Evolutionary conservation across 2,888 invertebrate genomes (phyloP), one percentile per base, ranked within the genome.

Genomic region (Myopa tessellatipennis): DNA sequence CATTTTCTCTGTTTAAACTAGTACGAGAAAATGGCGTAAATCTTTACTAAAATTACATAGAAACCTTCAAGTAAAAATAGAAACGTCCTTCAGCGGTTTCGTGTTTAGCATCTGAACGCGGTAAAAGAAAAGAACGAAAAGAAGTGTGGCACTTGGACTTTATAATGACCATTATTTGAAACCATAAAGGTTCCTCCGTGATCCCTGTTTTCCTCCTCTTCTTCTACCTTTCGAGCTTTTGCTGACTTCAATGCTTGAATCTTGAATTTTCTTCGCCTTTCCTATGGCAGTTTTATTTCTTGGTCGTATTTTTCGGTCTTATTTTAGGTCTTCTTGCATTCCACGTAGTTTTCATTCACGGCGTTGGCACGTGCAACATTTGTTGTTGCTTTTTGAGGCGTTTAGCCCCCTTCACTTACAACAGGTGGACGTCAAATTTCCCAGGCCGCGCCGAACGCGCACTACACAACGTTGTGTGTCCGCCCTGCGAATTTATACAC

Each of bases 381-480:
- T 10, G 50, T 26, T 74, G 16, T 16, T 63, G 40, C 40, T 26
- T n/a, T 45, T 34, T 55, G 26, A 3, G 45, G 69, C n/a, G 8
- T 26, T 16, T 16, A 4, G 50, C 18, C n/a, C 34, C 74, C 36
- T 18, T 55, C 55, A 18, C 14, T 52, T 10, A 16, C 52, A 74
- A 65, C 74, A 74, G 74, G 74, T 74, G 74, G 63, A n/a, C 45
- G 60, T 55, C 36, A 18, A 58, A 58, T 40, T 72, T 63, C 34
- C 61, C 60, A 60, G 6, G 50, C 50, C 50, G 50, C 14, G 50
- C 50, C 50, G 14, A 8, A 50, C 50, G 8, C 55, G 10, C 55
- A 55, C 55, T 16, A n/a, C 4, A 16, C n/a, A 6, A n/a, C n/a
- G 55, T 12, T 10, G 16, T 6, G n/a, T 55, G 55, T 50, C 10